Conservation (phyloP, 2,797 vertebrate species). For the Oreonectes daqikongensis region DNA sequence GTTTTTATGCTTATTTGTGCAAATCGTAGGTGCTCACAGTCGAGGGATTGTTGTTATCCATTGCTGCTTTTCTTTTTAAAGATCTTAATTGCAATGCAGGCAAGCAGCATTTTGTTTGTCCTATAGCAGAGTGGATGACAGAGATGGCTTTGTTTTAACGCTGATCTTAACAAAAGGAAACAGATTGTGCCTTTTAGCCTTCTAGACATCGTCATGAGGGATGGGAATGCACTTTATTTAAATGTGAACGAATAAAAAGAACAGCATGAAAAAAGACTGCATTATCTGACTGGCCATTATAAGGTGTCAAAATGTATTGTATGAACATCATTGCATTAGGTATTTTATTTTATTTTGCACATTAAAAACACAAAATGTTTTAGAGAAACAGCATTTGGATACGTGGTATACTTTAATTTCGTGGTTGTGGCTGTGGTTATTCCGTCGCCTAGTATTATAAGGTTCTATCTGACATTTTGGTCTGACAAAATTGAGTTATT, state of each 20-base stretch:
- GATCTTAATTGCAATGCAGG: constrained; percentile 78
- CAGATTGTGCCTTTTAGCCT: constrained; percentile 55
- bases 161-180: constrained; percentile 44
- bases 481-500: too few species aligned
- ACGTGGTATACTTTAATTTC: too few species aligned
- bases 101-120: constrained; percentile 49
- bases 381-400: too few species aligned
- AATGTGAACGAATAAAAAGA: constrained; percentile 42
- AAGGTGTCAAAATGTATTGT: constrained; percentile 16
- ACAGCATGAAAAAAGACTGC: constrained; percentile 4
- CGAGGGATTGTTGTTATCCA: constrained; percentile 47
- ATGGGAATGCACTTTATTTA: constrained; percentile 31
- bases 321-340: constrained; percentile 17
- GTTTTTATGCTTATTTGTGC: constrained; percentile 60
- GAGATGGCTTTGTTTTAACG: constrained; percentile 50
- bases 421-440: too few species aligned
- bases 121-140: constrained; percentile 22
- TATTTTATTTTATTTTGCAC: too few species aligned
- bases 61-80: constrained; percentile 75
- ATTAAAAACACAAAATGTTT: too few species aligned
- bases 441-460: too few species aligned
- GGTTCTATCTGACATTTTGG: too few species aligned
- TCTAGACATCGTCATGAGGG: constrained; percentile 43
- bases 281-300: constrained; percentile 15
- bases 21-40: constrained; percentile 50